phyloP scores from a whole-genome alignment of 2,888 invertebrate species.

The Opisthograptis luteolata region DNA sequence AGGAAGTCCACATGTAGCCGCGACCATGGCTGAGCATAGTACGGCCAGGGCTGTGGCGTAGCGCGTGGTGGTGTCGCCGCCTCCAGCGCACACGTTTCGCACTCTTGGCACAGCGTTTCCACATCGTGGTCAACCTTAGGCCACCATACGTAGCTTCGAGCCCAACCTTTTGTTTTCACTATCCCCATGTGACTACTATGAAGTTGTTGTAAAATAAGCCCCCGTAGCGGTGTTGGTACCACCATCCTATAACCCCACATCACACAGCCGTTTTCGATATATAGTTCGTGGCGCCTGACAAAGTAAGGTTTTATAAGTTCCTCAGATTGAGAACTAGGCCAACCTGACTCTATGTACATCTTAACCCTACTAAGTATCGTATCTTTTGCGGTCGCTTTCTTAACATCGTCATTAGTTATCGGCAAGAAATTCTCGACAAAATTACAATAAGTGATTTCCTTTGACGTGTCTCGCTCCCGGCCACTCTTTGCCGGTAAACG shows the following conservation, averaged over 20 bases:
- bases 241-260: slow-evolving; percentile 23
- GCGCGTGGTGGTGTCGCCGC: no score
- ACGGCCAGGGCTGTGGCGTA: no score
- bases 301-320: background rate
- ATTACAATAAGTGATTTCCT: background rate
- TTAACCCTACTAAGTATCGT: background rate
- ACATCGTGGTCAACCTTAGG: slow-evolving; percentile 30
- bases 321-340: background rate
- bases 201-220: background rate
- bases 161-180: slow-evolving; percentile 34
- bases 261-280: slow-evolving; percentile 22
- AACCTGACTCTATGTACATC: background rate
- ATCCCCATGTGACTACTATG: slow-evolving; percentile 29
- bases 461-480: no score
- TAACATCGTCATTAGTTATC: background rate
- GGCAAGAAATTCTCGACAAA: background rate
- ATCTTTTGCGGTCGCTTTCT: no score
- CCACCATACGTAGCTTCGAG: slow-evolving; percentile 38
- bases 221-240: background rate
- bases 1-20: no score
- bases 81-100: no score
- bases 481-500: background rate
- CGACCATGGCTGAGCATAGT: no score
- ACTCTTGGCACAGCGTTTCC: slow-evolving; percentile 13
- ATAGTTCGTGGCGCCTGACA: background rate